Conservation (phyloP, 2,888 invertebrate genomes). For the Pristionchus japonicus region DNA sequence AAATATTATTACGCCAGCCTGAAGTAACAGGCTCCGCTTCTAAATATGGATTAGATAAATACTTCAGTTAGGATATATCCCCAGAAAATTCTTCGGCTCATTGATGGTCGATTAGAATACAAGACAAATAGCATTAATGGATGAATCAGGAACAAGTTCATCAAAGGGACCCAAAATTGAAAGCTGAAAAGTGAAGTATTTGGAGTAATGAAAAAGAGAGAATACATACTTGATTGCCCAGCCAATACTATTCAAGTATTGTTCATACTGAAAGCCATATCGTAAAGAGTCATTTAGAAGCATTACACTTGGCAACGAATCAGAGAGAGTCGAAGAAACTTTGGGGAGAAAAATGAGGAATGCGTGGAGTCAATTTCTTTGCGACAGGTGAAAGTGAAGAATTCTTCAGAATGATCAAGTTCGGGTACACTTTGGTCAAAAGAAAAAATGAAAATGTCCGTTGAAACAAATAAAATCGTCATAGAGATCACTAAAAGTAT, state of each 20-base stretch:
- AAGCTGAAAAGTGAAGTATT: neutral
- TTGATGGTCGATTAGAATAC: neutral
- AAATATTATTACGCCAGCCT: neutral
- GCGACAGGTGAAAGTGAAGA: too few relatives aligned
- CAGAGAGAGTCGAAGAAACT: too few relatives aligned
- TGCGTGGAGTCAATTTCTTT: too few relatives aligned
- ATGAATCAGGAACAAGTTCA: neutral
- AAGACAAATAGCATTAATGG: neutral
- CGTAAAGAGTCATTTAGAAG: neutral
- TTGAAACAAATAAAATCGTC: too few relatives aligned
- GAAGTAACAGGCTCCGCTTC: neutral
- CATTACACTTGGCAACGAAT: neutral
- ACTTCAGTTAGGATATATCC: neutral
- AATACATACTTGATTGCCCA: neutral
- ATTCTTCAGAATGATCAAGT: too few relatives aligned
- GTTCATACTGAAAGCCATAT: neutral
- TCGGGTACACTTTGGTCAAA: too few relatives aligned
- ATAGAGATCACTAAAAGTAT: too few relatives aligned
- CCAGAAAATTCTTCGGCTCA: neutral
- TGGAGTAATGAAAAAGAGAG: too few relatives aligned
- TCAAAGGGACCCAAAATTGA: neutral
- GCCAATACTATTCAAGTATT: neutral
- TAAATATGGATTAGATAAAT: neutral
- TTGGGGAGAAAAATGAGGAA: too few relatives aligned
- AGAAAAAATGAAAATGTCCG: too few relatives aligned